Base-by-base conservation (phyloP, 2,113 vertebrate species). In the Amblyopsis rosae region DNA sequence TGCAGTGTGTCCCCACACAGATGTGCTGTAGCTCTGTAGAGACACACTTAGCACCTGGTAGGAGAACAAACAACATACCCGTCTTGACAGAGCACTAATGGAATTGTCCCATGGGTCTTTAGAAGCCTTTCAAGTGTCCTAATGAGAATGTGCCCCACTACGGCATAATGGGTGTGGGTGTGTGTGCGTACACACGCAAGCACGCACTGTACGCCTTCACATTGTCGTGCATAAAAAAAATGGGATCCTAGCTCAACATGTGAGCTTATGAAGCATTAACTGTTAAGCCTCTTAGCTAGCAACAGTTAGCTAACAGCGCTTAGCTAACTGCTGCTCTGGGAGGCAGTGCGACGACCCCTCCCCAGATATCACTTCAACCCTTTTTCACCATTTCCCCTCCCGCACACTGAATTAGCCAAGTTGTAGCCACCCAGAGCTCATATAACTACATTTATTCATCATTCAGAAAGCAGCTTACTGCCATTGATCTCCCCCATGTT, bases 111-210 rank as follows among this genome's bases (percentile, higher is more conserved):
- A 81, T 78, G 84, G 84, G 79, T 82, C 78, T 84, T 84, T 81
- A 86, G 72, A 83, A 79, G 77, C 67, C 76, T 88, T 86, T 87
- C 82, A 88, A 85, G 86, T 82, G 73, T 88, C 79, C 82, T 88
- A 85, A 90, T 89, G 79, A 88, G 83, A 85, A 81, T 82, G 79
- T 35, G 65, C 62, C 58, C 67, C 77, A 69, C n/a, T 78, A 75
- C 82, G 76, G 71, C 62, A 77, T 69, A 62, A 80, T 81, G 65
- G 69, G 73, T 59, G 51, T 58, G 53, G 65, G 49, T n/a, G 67
- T 57, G 62, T 59, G 60, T 41, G 54, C 57, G 68, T 66, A 26
- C 26, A 26, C 26, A 26, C 2, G 26, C 26, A 26, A 2, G 26
- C 26, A 15, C 49, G 57, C 50, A 32, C 35, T 59, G 61, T 33